phyloP scores from a whole-genome alignment of 2,797 vertebrate species.

The Artibeus jamaicensis region DNA sequence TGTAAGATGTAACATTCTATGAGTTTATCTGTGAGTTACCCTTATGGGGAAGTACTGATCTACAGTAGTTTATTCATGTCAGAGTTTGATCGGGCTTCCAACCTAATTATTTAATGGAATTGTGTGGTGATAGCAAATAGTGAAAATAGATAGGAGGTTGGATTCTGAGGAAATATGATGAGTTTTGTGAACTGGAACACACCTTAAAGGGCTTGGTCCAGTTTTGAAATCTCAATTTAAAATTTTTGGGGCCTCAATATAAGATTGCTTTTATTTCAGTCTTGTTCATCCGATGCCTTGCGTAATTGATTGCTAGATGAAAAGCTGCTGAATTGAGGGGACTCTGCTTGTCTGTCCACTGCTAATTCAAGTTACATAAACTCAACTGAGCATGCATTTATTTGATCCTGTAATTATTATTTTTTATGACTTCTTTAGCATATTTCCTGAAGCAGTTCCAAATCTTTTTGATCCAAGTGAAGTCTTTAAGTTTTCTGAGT shows the following conservation, averaged over 20 bases:
- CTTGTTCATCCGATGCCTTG: not conserved
- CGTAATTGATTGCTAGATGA: not conserved
- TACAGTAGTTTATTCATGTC: not conserved
- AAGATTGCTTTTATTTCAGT: not conserved
- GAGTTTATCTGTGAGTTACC: not conserved
- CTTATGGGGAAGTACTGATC: not conserved
- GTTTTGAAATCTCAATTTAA: not conserved
- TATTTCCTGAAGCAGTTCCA: not conserved
- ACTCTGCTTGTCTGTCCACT: not conserved
- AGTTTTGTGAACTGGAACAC: not conserved
- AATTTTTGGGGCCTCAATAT: not conserved
- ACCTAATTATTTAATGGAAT: fast-evolving
- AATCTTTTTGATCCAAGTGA: not conserved
- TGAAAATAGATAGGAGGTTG: not conserved
- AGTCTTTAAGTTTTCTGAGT: not conserved
- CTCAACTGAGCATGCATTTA: not conserved
- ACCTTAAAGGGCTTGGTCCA: not conserved
- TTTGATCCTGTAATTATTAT: not conserved
- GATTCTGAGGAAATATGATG: not conserved
- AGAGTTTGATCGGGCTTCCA: not conserved
- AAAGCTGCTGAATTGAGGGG: not conserved
- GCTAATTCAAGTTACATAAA: not conserved
- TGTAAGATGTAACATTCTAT: not conserved
- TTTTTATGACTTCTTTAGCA: not conserved
- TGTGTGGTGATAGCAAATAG: not conserved